A percentile compares a stretch with the other conserved stretches of the same genome.
Evolutionary conservation across 2,113 vertebrate genomes (phyloP).

Genomic region (Suncus etruscus): DNA sequence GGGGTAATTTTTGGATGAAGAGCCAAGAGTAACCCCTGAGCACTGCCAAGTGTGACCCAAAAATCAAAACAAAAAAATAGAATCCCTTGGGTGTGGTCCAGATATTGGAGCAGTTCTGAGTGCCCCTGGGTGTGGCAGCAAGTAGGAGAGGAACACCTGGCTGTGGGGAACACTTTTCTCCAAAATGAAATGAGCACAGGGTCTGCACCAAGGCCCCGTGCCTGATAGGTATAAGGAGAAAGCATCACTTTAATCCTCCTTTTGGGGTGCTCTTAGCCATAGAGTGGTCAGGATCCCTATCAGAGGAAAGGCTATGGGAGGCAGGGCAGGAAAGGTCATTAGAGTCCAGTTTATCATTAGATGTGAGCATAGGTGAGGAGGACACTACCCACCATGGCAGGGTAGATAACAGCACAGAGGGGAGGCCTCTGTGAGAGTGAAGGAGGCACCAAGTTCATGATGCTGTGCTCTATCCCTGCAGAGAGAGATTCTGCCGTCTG

Average conservation of each 20-base stretch:
- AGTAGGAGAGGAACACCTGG: not conserved
- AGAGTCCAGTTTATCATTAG: too few species aligned
- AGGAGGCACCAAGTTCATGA: not conserved
- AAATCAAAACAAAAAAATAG: not conserved
- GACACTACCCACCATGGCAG: too few species aligned
- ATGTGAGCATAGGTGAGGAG: not conserved
- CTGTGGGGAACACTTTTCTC: not conserved
- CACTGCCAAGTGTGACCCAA: too few species aligned
- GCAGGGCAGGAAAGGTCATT: not conserved
- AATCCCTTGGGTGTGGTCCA: not conserved
- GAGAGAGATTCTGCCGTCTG: slow-evolving; percentile 93
- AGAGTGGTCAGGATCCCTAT: not conserved
- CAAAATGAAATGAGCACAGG: too few species aligned
- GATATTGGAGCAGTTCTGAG: not conserved
- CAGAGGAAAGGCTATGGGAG: not conserved
- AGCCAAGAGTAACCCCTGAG: too few species aligned
- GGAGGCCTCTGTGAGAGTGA: not conserved
- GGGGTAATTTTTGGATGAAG: too few species aligned
- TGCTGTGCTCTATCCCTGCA: slow-evolving; percentile 58
- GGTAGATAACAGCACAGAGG: too few species aligned
- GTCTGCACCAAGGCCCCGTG: not conserved
- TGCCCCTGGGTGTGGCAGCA: not conserved
- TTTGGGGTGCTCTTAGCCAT: not conserved
- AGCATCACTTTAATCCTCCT: not conserved
- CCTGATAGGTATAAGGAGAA: too few species aligned